phyloP scores from a whole-genome alignment of 2,888 invertebrate genomes.

The Latrodectus elegans region DNA sequence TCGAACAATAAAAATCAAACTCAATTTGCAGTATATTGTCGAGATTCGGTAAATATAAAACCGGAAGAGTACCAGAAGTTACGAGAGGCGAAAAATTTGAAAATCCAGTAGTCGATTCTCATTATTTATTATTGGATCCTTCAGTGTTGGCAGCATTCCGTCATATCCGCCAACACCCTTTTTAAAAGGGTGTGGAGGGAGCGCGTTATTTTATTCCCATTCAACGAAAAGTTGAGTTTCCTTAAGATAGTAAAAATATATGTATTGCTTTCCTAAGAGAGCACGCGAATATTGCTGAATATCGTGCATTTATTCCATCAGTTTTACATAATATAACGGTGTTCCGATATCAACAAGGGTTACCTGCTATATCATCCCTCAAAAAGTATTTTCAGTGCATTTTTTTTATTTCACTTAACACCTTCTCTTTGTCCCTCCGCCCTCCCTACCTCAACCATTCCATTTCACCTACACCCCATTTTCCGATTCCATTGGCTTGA shows the following conservation, averaged over 20 bases:
- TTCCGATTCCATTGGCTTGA: slow-evolving; percentile 64
- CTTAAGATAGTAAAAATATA: slow-evolving; percentile 29
- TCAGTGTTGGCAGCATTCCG: too few species aligned
- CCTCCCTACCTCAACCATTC: slow-evolving; percentile 7
- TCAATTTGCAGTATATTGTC: too few species aligned
- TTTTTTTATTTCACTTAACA: slow-evolving; percentile 63
- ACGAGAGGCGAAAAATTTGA: too few species aligned
- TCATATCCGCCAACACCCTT: too few species aligned
- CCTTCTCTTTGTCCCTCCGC: slow-evolving; percentile 20
- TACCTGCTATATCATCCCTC: slow-evolving; percentile 58
- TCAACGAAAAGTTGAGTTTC: slow-evolving; percentile 35
- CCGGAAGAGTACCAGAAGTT: too few species aligned
- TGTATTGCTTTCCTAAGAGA: slow-evolving; percentile 48
- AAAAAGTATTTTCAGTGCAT: slow-evolving; percentile 55
- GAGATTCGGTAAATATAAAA: too few species aligned
- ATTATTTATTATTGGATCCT: too few species aligned
- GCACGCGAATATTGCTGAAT: slow-evolving; percentile 23
- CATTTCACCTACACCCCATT: slow-evolving; percentile 61
- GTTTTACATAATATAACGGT: slow-evolving; percentile 66
- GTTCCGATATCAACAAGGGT: slow-evolving; percentile 65
- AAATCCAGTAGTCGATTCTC: too few species aligned
- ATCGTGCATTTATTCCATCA: slow-evolving; percentile 65
- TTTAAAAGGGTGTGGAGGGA: too few species aligned
- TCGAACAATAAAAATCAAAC: too few species aligned
- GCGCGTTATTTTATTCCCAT: slow-evolving; percentile 47